These are phyloP conservation scores for Drosophila crucigera DNA, from an alignment of 2,888 invertebrate species.

Conservation along the genomic window DNA sequence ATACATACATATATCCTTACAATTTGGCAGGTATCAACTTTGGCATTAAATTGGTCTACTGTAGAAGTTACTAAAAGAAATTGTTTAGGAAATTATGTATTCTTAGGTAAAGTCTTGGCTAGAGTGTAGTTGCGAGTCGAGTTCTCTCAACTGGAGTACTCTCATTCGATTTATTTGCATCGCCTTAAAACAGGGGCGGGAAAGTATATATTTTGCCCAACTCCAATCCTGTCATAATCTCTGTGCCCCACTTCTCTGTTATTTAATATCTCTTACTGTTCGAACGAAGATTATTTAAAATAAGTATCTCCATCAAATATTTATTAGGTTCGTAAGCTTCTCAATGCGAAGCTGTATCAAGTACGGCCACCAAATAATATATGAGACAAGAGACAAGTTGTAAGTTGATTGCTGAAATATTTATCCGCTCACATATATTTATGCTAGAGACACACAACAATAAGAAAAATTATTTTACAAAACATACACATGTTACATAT, in stretches of 20 bases:
- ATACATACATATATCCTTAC: neutral
- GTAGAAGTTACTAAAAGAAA: neutral
- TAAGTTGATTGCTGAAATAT: constrained; percentile 19
- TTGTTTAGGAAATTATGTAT: neutral
- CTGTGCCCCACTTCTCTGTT: neutral
- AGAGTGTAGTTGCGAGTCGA: too few relatives aligned
- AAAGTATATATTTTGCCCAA: neutral
- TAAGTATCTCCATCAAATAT: constrained; percentile 9
- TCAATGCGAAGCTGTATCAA: constrained; percentile 3
- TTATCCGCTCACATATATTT: constrained; percentile 10
- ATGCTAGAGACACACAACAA: neutral
- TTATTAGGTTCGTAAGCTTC: constrained; percentile 1
- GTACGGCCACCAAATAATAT: constrained; percentile 21
- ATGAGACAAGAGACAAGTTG: constrained; percentile 14
- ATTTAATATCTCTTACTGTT: neutral
- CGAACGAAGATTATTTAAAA: neutral
- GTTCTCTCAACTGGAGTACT: neutral
- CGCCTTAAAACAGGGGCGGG: too few relatives aligned
- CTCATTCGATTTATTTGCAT: neutral
- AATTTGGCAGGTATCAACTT: neutral
- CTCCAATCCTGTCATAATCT: neutral
- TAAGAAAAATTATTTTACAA: constrained; percentile 11
- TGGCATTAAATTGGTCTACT: neutral
- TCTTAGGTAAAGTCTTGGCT: too few relatives aligned
- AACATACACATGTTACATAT: neutral